Percentiles rank a stretch among this genome's conserved stretches.
Evolutionary conservation across 64 coral and sea anemone genomes (phyloP).

Genomic region (Dendronephthya gigantea): DNA sequence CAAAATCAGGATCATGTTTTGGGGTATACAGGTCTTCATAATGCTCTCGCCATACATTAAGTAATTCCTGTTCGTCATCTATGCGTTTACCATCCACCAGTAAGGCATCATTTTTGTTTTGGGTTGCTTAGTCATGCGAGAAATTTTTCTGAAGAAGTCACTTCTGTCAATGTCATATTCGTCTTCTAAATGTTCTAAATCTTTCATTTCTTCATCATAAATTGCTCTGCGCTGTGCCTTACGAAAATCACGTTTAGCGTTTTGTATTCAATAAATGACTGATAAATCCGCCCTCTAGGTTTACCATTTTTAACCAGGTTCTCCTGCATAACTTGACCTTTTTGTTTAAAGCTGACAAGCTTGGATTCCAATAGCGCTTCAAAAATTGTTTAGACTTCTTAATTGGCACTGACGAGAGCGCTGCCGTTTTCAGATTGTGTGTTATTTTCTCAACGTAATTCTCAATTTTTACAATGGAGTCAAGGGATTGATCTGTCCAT

Average conservation of each 20-base stretch:
- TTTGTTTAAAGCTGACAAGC: neutral
- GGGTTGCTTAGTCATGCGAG: too few relatives aligned
- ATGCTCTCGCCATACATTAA: neutral
- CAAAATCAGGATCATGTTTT: neutral
- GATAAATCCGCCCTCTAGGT: neutral
- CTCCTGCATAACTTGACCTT: neutral
- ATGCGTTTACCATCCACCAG: too few relatives aligned
- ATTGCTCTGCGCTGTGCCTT: neutral
- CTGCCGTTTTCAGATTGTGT: neutral
- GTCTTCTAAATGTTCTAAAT: neutral
- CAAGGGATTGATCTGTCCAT: neutral
- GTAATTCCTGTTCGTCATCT: too few relatives aligned
- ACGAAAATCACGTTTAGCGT: neutral
- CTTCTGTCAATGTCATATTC: too few relatives aligned
- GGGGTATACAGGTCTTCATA: neutral
- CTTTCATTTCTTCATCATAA: neutral
- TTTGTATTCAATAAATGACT: neutral
- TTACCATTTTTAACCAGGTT: neutral
- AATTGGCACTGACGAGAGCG: neutral
- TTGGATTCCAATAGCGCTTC: neutral
- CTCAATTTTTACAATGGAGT: neutral
- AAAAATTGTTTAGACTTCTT: neutral
- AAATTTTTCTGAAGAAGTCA: too few relatives aligned
- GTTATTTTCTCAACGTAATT: neutral
- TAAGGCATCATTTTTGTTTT: too few relatives aligned